Base-by-base conservation (phyloP, 2,888 invertebrate species). In the Stenichneumon culpator region DNA sequence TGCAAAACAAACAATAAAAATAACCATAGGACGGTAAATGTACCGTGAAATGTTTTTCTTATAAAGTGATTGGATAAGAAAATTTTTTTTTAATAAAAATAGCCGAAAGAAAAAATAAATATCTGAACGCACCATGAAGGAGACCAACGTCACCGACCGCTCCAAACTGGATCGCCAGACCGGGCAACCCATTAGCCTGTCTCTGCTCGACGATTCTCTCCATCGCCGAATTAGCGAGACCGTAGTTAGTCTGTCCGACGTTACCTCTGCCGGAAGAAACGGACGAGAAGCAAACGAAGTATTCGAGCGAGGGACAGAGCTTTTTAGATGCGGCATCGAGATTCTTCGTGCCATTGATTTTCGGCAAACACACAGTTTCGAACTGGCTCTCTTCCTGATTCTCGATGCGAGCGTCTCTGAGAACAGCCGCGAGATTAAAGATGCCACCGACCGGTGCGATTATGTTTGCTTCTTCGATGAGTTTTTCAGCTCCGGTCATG, bases 261-360 rank as follows among this genome's bases (percentile, higher is more conserved):
- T 99, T 99, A 86, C 99, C 99, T 89, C 99, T 96, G 16, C 99
- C 99, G 94, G 99, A 99, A 54, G 98, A 98, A 82, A 99, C 97
- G 63, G 99, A 99, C 54, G 99, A 99, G 95, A 99, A 99, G 82
- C 96, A 97, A 73, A 99, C 98, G 94, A 99, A 99, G 95, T 98
- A 97, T 91, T 99, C 98, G 88, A 98, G 94, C 88, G 97, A 96
- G 0, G 97, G 97, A 89, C 98, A 98, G 82, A 97, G 92, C 88
- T 95, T 95, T 83, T 99, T 96, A 0, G 98, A 97, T 9, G 96
- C 97, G 32, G 93, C 93, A 94, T 99, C 99, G 90, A 99, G 94
- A 90, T 97, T 95, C 89, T 96, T 96, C 0, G 98, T 99, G 19
- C 97, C 97, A 86, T 96, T 96, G 6, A 98, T 96, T 95, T 99